These are phyloP conservation scores for Philopotamus ludificatus DNA, from an alignment of 1,140 invertebrate genomes.

Conservation along the genomic window DNA sequence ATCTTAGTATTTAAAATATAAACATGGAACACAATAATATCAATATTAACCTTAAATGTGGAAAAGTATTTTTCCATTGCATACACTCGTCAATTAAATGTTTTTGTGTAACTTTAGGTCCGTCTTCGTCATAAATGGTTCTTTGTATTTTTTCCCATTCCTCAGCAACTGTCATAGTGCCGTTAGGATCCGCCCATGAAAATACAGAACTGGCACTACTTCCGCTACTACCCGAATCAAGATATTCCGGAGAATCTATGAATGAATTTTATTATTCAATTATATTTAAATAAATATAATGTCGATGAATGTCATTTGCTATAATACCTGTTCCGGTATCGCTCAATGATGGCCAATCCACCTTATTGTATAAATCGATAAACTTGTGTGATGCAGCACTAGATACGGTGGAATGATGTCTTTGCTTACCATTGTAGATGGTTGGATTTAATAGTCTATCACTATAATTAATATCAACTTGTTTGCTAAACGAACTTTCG, in stretches of 20 bases:
- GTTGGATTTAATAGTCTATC: background rate
- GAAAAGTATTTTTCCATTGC: slow-evolving; percentile 52
- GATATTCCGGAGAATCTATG: slow-evolving; percentile 51
- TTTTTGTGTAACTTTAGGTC: slow-evolving; percentile 48
- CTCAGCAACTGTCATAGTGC: slow-evolving; percentile 45
- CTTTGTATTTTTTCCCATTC: slow-evolving; percentile 55
- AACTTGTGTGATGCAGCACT: slow-evolving; percentile 36
- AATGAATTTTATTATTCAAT: background rate
- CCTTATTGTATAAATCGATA: slow-evolving; percentile 32
- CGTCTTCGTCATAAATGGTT: slow-evolving; percentile 53
- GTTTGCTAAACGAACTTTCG: slow-evolving; percentile 22
- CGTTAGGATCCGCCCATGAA: slow-evolving; percentile 50
- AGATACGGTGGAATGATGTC: slow-evolving; percentile 20
- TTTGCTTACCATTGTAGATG: slow-evolving; percentile 6
- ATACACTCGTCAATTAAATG: slow-evolving; percentile 53
- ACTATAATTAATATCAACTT: slow-evolving; percentile 7
- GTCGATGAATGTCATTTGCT: background rate
- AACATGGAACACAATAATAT: background rate
- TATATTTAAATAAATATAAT: background rate
- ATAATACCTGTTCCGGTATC: slow-evolving; percentile 36
- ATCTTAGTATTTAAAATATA: slow-evolving; percentile 2
- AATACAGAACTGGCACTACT: slow-evolving; percentile 54
- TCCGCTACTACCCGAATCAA: slow-evolving; percentile 50
- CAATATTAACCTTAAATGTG: slow-evolving; percentile 51
- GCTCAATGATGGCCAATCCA: slow-evolving; percentile 38